phyloP scores from a whole-genome alignment of 2,113 vertebrate species.

The Azemiops feae region DNA sequence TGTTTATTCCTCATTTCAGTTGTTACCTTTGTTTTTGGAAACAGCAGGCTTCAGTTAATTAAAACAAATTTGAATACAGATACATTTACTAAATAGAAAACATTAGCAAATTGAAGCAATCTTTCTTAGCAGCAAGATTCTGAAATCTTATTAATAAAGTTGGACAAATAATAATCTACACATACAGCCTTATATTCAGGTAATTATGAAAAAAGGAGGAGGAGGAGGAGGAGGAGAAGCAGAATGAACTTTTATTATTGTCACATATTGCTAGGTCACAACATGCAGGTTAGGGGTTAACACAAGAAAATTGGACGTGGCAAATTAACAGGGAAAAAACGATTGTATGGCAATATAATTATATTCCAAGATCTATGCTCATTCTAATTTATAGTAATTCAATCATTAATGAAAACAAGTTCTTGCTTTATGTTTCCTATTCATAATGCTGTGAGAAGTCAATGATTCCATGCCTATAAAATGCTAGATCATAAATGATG shows the following conservation, averaged over 20 bases:
- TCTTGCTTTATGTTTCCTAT: slow-evolving; percentile 53
- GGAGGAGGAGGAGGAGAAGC: slow-evolving; percentile 10
- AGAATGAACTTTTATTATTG: slow-evolving; percentile 68
- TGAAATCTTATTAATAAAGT: slow-evolving; percentile 60
- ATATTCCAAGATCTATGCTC: slow-evolving; percentile 65
- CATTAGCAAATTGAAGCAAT: slow-evolving; percentile 29
- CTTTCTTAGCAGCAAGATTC: slow-evolving; percentile 48
- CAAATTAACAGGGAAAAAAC: slow-evolving; percentile 71
- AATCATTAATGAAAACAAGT: slow-evolving; percentile 70
- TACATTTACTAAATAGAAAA: slow-evolving; percentile 45
- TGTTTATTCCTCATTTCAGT: slow-evolving; percentile 63
- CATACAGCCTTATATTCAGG: slow-evolving; percentile 50
- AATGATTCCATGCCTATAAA: slow-evolving; percentile 48
- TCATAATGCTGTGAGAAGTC: slow-evolving; percentile 37
- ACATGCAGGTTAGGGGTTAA: slow-evolving; percentile 70
- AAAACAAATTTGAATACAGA: slow-evolving; percentile 58
- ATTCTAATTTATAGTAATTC: slow-evolving; percentile 72
- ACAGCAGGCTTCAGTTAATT: slow-evolving; percentile 62
- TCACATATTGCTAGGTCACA: slow-evolving; percentile 62
- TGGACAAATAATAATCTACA: slow-evolving; percentile 55
- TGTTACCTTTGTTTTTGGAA: slow-evolving; percentile 45
- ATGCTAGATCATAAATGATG: slow-evolving; percentile 49
- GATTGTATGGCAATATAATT: slow-evolving; percentile 64
- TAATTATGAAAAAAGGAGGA: slow-evolving; percentile 63
- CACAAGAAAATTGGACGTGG: slow-evolving; percentile 65